Evolutionary conservation across 2,888 invertebrate genomes (phyloP), one percentile per base, ranked within the genome.

Genomic region (Drosophila atripex): DNA sequence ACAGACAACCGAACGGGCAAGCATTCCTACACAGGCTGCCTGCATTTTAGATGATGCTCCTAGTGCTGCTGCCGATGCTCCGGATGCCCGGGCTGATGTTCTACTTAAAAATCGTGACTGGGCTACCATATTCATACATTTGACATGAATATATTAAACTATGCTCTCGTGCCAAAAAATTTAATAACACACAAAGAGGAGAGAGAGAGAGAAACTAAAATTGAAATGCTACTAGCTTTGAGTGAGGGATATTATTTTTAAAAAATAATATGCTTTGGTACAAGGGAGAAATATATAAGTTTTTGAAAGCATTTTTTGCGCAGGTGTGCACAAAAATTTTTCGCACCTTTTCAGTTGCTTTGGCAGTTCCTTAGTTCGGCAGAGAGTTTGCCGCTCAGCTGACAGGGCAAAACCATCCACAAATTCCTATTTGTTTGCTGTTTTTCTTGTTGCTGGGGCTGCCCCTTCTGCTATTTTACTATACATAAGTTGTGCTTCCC

Each of bases 231-330:
- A 23, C 61, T 41, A 73, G 57, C 60, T 61, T 61, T 61, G 46
- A 65, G 38, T 64, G 52, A 11, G 52, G 46, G 38, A 46, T 65
- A 64, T 64, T 60, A 47, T 56, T 57, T 51, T 30, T 6, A 16
- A 38, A 54, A 59, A 60, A 50, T 41, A 53, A 32, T 25, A n/a
- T 25, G 30, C 39, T 25, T 47, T 39, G 16, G 16, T 46, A 21
- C 41, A 56, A 60, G 71, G 47, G 25, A 76, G 80, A 78, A 73
- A 75, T 78, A 80, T 69, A 51, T 68, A 82, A 82, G 82, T 82
- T 82, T 84, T 74, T 80, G 82, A 82, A 82, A 85, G 85, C 78
- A 80, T 70, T 82, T 80, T 84, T 80, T 73, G 78, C 80, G 74
- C 82, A 82, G 82, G 82, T 82, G 82, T 80, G 79, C 79, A 75